Evolutionary conservation across 2,797 vertebrate genomes (phyloP).

Genomic region (Pygocentrus nattereri): DNA sequence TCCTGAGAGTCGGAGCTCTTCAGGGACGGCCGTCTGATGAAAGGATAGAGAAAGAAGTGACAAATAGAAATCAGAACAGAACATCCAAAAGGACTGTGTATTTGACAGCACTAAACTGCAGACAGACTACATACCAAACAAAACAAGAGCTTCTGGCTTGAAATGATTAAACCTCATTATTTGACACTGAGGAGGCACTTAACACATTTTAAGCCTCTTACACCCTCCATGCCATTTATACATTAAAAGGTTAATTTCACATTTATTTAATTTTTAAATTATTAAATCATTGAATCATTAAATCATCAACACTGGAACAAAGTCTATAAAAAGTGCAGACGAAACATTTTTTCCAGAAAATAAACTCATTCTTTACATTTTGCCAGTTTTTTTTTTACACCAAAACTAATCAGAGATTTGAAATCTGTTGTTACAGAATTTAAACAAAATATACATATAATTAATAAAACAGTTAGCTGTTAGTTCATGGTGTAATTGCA

Average conservation of each 20-base stretch:
- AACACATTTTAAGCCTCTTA: not conserved
- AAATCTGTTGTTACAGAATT: not conserved
- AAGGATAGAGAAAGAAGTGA: not conserved
- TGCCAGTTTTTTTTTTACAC: no score
- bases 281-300: no score
- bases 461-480: no score
- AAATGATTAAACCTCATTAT: not conserved
- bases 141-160: not conserved
- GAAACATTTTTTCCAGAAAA: no score
- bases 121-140: not conserved
- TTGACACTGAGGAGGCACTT: not conserved
- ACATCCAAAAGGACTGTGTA: not conserved
- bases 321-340: no score
- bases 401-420: no score
- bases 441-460: not conserved
- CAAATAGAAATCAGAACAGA: not conserved
- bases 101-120: not conserved
- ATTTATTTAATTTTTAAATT: not conserved
- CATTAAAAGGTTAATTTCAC: not conserved
- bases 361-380: no score
- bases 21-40: slow-evolving; percentile 80
- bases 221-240: no score
- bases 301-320: no score
- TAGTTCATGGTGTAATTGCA: no score
- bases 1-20: slow-evolving; percentile 87